A percentile compares a stretch with the other conserved stretches of the same genome.
Evolutionary conservation across 2,797 vertebrate species (phyloP).

Genomic region (Rhynchotus rufescens): DNA sequence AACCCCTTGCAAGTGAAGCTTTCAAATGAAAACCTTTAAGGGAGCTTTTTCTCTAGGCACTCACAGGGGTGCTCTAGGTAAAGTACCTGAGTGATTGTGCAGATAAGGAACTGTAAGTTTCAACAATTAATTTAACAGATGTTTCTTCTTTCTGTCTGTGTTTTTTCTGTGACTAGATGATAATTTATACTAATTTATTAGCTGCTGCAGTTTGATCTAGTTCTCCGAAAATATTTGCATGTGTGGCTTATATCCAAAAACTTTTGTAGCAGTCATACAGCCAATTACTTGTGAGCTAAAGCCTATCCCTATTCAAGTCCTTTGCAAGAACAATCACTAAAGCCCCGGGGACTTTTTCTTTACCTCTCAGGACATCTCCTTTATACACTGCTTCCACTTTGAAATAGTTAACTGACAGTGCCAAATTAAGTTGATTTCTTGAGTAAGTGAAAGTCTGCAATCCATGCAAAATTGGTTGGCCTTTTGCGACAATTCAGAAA

Average conservation of each 20-base stretch:
- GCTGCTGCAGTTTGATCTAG: neutral
- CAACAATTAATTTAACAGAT: fast-evolving
- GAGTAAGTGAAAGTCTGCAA: neutral
- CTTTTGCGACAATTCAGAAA: neutral
- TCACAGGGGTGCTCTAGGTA: fast-evolving
- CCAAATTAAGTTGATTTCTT: neutral
- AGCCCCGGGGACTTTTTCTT: neutral
- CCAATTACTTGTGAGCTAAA: neutral
- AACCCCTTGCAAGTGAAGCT: neutral
- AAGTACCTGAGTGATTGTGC: neutral
- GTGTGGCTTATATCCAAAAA: neutral
- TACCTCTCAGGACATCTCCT: neutral
- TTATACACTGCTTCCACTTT: neutral
- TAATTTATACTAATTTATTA: neutral
- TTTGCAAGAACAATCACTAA: neutral
- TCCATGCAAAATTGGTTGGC: neutral
- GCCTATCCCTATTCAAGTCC: neutral
- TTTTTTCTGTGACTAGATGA: neutral
- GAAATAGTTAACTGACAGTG: neutral
- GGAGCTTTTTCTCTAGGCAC: neutral
- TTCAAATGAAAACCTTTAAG: neutral
- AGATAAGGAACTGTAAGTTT: neutral
- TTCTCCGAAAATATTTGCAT: neutral
- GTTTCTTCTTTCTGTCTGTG: neutral
- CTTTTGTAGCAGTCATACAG: neutral